phyloP scores from a whole-genome alignment of 2,888 invertebrate species.

The Pseudeuparius sepicola region DNA sequence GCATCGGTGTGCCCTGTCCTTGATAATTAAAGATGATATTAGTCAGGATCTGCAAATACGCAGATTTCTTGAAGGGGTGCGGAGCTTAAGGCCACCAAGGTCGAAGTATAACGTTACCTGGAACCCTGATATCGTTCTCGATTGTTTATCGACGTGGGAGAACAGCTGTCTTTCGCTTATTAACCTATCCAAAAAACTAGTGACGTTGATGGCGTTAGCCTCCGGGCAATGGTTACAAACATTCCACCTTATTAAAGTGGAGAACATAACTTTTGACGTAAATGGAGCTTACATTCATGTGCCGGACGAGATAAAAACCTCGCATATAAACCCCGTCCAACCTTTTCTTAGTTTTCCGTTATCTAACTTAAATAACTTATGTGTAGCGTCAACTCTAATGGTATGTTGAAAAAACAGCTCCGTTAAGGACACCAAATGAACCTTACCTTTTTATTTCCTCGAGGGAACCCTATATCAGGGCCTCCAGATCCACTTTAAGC shows the following conservation, averaged over 20 bases:
- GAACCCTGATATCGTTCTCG: constrained; percentile 22
- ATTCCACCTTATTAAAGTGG: constrained; percentile 13
- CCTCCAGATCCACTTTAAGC: no score
- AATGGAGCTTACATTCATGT: no score
- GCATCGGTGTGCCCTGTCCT: constrained; percentile 6
- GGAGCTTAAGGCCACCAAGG: constrained; percentile 19
- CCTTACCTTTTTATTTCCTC: no score
- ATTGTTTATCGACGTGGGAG: constrained; percentile 7
- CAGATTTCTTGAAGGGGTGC: constrained; percentile 22
- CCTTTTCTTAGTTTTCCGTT: no score
- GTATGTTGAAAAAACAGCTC: no score
- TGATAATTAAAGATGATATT: constrained; percentile 5
- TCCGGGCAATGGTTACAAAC: constrained; percentile 18
- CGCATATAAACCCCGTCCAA: no score
- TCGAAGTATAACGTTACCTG: constrained; percentile 24
- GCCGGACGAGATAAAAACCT: no score
- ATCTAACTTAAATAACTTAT: no score
- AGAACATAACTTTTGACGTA: constrained; percentile 12
- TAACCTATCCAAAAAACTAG: constrained; percentile 7
- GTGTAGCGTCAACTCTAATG: no score
- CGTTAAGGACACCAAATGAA: no score
- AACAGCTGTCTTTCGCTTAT: neutral
- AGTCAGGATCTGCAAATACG: constrained; percentile 16
- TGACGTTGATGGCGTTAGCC: constrained; percentile 5
- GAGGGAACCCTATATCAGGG: no score